Base-by-base conservation (phyloP, 2,113 vertebrate genomes). In the Rhipidura dahli region DNA sequence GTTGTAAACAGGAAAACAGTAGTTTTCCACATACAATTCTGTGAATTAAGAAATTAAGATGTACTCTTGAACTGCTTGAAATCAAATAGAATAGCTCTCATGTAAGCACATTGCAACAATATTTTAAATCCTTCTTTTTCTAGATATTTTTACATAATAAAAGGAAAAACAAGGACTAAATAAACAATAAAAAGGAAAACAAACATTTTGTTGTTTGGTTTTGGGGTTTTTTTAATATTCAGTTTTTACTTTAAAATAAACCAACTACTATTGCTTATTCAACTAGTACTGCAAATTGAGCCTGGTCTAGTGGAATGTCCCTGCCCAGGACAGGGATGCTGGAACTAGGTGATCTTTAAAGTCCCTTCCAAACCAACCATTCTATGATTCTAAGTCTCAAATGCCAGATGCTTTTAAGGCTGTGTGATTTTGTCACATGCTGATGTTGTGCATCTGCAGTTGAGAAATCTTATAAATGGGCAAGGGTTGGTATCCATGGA, bases 21-120 rank as follows among this genome's bases (percentile, higher is more conserved):
- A 9, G 0, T 88, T 83, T 57, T 45, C 26, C 31, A 30, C 30
- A 49, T 49, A 27, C 45, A 89, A 33, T 47, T 93, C 37, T 31
- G 6, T 83, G n/a, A 87, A 79, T 80, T 85, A 66, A 50, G 49
- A 57, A 81, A 89, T 83, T 93, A 96, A 89, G 63, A 96, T 95
- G 27, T 56, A 35, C 60, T 96, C 68, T 83, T 86, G 16, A 82
- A 60, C 49, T 70, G 8, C 90, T 86, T 80, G 51, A 96, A 95
- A 90, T 49, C 53, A 94, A 87, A 44, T 69, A 96, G 50, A 89
- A 83, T 33, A 70, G 35, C 26, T 21, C 8, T 89, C 78, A 78
- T 56, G 72, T 40, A 81, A 66, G 20, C 20, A 39, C 10, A 21
- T 49, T 73, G 15, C 33, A 57, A 39, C 6, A 56, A 24, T 45